Evolutionary conservation across 2,888 invertebrate species (phyloP).

Genomic region (Eulithis prunata): DNA sequence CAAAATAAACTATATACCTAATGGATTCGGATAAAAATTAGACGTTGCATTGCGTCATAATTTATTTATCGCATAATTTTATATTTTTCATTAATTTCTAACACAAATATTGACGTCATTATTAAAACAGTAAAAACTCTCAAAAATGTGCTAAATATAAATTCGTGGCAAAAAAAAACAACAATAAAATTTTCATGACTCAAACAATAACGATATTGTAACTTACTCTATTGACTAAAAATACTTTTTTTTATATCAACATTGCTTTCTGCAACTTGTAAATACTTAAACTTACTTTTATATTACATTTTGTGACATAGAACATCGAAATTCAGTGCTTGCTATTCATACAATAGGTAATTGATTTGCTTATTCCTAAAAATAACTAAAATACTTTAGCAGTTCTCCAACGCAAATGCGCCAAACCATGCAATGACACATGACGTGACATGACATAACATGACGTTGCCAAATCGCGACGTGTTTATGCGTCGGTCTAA

Average conservation of each 20-base stretch:
- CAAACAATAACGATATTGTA: constrained; percentile 26
- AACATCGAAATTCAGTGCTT: constrained; percentile 81
- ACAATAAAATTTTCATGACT: constrained; percentile 25
- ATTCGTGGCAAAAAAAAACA: constrained; percentile 53
- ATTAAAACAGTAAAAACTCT: constrained; percentile 12
- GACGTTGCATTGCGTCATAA: too few species aligned
- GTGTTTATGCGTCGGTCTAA: not conserved
- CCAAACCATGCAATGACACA: not conserved
- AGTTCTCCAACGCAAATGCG: constrained; percentile 3
- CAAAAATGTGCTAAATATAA: constrained; percentile 29
- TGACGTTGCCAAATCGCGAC: not conserved
- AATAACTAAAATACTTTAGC: constrained; percentile 1
- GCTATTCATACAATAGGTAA: constrained; percentile 39
- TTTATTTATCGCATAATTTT: too few species aligned
- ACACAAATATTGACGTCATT: not conserved
- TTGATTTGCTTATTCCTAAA: constrained; percentile 33
- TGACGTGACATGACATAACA: not conserved
- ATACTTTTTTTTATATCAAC: constrained; percentile 44
- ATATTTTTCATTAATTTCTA: not conserved
- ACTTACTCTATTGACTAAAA: constrained; percentile 39
- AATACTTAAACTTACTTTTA: constrained; percentile 70
- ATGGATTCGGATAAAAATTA: too few species aligned
- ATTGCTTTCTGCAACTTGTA: constrained; percentile 67
- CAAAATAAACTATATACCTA: too few species aligned
- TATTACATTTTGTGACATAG: constrained; percentile 72